Base-by-base conservation (phyloP, 2,113 vertebrate species). In the Cheirogaleus medius region DNA sequence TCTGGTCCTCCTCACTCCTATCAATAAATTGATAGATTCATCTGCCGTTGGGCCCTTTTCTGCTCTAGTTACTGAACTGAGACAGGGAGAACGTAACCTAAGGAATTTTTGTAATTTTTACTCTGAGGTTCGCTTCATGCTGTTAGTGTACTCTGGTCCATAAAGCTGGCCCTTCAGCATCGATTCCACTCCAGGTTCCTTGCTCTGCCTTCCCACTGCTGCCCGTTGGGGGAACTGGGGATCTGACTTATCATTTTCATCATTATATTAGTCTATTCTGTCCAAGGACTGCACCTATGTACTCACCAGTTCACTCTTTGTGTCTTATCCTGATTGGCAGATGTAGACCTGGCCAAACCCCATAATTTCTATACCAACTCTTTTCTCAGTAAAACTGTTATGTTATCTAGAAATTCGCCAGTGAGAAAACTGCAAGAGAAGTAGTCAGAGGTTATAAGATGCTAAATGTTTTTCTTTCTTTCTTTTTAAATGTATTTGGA, bases 401-500 rank as follows among this genome's bases (percentile, higher is more conserved):
- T 8, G 5, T 54, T 32, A 34, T 73, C 29, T 78, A 82, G 39
- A 78, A 83, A 95, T 76, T 63, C 39, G 89, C 77, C 23, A 58
- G 7, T 95, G 60, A 77, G 37, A 87, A 78, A 84, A 71, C 6
- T 27, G 20, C 20, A 81, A 82, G 68, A 44, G 23, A 83, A 58
- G 34, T 13, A 76, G 29, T 34, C 58, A 82, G 82, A 84, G 8
- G 1, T 29, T 90, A 18, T 42, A 81, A 90, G 27, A 11, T 88
- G 7, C 32, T 64, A 60, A 94, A 64, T 92, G 60, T 81, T 68
- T 94, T 66, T 74, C 68, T 94, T 56, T 76, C 18, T 66, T 87
- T 94, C 17, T 64, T 95, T 84, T 27, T 49, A 85, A 85, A 80
- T 93, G 3, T 85, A 91, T 66, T 84, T 87, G 34, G 23, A 78